phyloP scores from a whole-genome alignment of 2,797 vertebrate species.

The Sylvia borin region DNA sequence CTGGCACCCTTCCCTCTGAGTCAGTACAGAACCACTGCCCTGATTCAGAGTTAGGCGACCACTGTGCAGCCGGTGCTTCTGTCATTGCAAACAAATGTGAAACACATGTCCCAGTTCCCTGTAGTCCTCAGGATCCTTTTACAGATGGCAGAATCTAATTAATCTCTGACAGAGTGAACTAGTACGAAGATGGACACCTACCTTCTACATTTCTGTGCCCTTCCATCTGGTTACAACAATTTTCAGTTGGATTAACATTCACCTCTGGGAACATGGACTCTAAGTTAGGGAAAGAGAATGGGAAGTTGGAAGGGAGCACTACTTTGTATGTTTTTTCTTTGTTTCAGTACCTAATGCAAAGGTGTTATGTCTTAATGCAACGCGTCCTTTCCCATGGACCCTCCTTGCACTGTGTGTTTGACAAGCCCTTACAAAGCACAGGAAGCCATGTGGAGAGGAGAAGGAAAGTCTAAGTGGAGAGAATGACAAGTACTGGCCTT shows the following conservation, averaged over 20 bases:
- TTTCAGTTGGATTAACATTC: neutral
- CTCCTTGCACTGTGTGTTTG: neutral
- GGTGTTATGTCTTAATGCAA: neutral
- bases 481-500: neutral
- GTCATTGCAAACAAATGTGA: neutral
- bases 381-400: neutral
- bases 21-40: constrained; percentile 5
- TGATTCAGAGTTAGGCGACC: neutral
- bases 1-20: constrained; percentile 25
- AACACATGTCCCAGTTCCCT: neutral
- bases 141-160: neutral
- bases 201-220: neutral
- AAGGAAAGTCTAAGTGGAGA: neutral
- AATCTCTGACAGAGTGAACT: neutral
- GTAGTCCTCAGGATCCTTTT: neutral
- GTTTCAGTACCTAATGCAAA: neutral
- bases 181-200: neutral
- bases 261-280: neutral
- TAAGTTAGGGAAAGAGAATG: neutral
- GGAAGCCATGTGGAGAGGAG: neutral
- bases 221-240: neutral
- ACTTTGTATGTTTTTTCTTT: neutral
- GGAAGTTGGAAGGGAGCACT: neutral
- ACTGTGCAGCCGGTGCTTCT: neutral
- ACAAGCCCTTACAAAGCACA: neutral